phyloP scores from a whole-genome alignment of 2,113 vertebrate genomes.

The Oreochromis spilurus region DNA sequence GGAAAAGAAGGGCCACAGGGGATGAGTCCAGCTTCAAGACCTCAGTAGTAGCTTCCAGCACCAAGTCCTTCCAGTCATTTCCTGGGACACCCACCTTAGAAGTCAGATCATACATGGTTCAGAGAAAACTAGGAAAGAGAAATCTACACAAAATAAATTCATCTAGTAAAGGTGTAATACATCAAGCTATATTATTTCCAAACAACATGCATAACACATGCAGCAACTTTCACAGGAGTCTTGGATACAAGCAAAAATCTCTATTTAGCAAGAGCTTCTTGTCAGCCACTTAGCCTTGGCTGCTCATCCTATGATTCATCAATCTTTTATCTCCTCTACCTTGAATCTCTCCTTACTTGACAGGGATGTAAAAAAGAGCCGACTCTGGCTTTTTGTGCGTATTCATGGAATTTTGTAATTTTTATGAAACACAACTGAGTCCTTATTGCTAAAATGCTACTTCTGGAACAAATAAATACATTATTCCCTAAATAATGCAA shows the following conservation, averaged over 20 bases:
- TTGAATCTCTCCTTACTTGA: not conserved
- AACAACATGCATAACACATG: not conserved
- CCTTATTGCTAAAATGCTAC: not conserved
- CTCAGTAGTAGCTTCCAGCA: slow-evolving; percentile 87
- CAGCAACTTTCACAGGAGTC: not conserved
- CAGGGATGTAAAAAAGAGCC: not conserved
- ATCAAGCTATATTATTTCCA: not conserved
- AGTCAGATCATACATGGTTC: not conserved
- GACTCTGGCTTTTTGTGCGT: not conserved
- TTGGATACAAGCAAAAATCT: not conserved
- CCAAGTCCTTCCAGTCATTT: slow-evolving; percentile 84
- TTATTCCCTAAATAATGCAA: not conserved
- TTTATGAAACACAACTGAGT: not conserved
- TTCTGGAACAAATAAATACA: not conserved
- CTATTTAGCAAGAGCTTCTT: not conserved
- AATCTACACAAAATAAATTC: not conserved
- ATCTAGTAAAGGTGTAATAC: not conserved
- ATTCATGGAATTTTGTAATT: not conserved
- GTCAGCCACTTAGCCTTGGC: not conserved
- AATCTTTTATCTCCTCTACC: slow-evolving; percentile 4
- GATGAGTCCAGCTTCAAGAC: slow-evolving; percentile 82
- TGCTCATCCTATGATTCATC: not conserved
- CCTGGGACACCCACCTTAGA: slow-evolving; percentile 75
- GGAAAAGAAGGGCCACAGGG: slow-evolving; percentile 82
- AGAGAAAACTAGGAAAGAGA: not conserved